Conservation (phyloP, 2,113 vertebrate species). For the Laterallus jamaicensis region DNA sequence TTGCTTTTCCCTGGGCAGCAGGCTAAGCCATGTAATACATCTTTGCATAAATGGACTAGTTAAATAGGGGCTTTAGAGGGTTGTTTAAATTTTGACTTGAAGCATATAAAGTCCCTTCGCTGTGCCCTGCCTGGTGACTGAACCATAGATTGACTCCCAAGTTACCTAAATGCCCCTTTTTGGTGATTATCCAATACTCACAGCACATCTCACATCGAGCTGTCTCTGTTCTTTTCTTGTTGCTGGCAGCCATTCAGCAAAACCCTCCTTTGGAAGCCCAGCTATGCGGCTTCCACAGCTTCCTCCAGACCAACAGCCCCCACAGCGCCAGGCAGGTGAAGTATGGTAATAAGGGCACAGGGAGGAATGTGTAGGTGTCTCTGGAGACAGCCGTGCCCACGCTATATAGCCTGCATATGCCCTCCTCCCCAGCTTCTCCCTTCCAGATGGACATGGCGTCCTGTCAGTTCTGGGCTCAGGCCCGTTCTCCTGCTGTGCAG, state of each 20-base stretch:
- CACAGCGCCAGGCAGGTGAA: not conserved
- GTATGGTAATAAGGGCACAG: not conserved
- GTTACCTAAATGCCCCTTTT: not conserved
- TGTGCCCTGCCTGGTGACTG: not conserved
- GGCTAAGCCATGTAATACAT: not conserved
- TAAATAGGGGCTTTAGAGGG: not conserved
- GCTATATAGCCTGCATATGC: rapidly evolving
- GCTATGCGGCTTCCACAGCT: not conserved
- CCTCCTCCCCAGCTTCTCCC: not conserved
- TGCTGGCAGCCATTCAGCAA: not conserved
- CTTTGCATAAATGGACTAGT: not conserved
- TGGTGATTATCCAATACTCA: not conserved
- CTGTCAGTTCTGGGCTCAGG: not conserved
- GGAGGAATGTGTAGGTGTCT: not conserved
- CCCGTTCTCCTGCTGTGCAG: rapidly evolving
- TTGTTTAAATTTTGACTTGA: not conserved
- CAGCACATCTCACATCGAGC: not conserved
- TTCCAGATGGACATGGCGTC: rapidly evolving
- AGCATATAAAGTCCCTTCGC: not conserved
- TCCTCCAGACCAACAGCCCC: not conserved
- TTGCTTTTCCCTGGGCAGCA: not conserved
- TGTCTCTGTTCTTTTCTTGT: not conserved
- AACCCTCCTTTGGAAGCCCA: not conserved
- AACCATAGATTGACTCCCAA: not conserved
- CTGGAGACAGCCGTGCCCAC: not conserved